A percentile compares a stretch with the other conserved stretches of the same genome.
Conservation (phyloP, 2,888 invertebrate genomes). For the Selenia dentaria region DNA sequence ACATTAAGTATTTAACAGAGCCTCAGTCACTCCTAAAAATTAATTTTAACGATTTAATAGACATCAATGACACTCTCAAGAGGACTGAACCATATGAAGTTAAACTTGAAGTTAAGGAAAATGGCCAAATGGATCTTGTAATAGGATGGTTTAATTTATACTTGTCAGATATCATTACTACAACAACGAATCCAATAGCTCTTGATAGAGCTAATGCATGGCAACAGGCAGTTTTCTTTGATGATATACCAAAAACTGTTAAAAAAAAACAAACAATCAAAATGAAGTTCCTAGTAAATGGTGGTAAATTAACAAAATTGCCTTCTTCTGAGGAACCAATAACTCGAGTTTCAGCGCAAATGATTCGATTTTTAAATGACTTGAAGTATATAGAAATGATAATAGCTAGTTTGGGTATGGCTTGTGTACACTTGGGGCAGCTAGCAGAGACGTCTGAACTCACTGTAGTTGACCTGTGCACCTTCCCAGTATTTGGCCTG, state of each 20-base stretch:
- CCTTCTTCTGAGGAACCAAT: slow-evolving; percentile 44
- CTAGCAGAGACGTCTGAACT: slow-evolving; percentile 57
- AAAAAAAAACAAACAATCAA: slow-evolving; percentile 53
- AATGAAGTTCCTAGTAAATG: slow-evolving; percentile 60
- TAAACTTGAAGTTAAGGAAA: slow-evolving; percentile 58
- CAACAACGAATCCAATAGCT: slow-evolving; percentile 86
- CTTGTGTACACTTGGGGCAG: slow-evolving; percentile 65
- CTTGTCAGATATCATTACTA: slow-evolving; percentile 84
- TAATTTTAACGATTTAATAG: slow-evolving; percentile 85
- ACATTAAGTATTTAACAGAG: slow-evolving; percentile 84
- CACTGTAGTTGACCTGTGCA: slow-evolving; percentile 83
- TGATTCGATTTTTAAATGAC: slow-evolving; percentile 76
- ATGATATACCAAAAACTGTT: slow-evolving; percentile 64
- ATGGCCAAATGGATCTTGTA: slow-evolving; percentile 86
- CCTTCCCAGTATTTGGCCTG: slow-evolving; percentile 87
- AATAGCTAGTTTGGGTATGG: slow-evolving; percentile 58
- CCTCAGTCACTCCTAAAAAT: slow-evolving; percentile 82
- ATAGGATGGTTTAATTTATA: slow-evolving; percentile 90
- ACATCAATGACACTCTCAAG: slow-evolving; percentile 67
- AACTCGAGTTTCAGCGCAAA: slow-evolving; percentile 55
- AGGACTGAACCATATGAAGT: slow-evolving; percentile 62
- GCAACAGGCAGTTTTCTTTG: slow-evolving; percentile 91
- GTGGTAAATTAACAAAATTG: slow-evolving; percentile 65
- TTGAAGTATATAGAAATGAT: slow-evolving; percentile 67
- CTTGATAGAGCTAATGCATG: slow-evolving; percentile 85